Evolutionary conservation across 2,888 invertebrate genomes (phyloP).

Genomic region (Lasioglossum marginatum): DNA sequence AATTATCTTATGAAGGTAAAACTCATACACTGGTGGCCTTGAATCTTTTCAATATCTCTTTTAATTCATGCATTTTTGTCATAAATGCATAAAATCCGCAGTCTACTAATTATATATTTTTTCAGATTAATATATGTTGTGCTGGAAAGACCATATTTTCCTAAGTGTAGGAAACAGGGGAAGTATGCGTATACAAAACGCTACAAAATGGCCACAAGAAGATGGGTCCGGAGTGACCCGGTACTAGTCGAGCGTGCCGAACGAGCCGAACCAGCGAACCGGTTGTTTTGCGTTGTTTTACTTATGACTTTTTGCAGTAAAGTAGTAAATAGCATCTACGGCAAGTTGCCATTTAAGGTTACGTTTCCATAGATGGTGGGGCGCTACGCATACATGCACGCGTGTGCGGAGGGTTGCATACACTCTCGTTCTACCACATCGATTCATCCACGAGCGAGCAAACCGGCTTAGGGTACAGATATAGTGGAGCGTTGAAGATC

Average conservation of each 20-base stretch:
- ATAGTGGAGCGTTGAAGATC: no score
- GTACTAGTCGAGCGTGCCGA: background rate
- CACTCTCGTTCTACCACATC: conserved; percentile 33
- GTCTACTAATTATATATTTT: no score
- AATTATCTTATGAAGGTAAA: no score
- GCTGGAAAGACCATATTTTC: background rate
- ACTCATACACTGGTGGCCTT: no score
- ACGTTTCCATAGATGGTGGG: conserved; percentile 73
- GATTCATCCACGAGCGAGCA: background rate
- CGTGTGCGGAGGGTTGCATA: conserved; percentile 13
- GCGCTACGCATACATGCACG: conserved; percentile 39
- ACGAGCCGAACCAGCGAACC: background rate
- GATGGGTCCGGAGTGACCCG: background rate
- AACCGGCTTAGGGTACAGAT: background rate
- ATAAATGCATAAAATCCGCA: no score
- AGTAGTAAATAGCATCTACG: conserved; percentile 63
- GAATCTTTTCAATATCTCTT: no score
- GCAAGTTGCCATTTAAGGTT: conserved; percentile 79
- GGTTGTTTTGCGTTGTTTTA: conserved; percentile 16
- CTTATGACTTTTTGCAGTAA: conserved; percentile 49
- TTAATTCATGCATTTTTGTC: no score
- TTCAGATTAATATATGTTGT: background rate
- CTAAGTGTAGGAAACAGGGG: background rate
- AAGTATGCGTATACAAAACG: background rate
- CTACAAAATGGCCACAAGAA: background rate